Conservation (phyloP, 2,888 invertebrate species). For the Mongoloraphidia duomilia region DNA sequence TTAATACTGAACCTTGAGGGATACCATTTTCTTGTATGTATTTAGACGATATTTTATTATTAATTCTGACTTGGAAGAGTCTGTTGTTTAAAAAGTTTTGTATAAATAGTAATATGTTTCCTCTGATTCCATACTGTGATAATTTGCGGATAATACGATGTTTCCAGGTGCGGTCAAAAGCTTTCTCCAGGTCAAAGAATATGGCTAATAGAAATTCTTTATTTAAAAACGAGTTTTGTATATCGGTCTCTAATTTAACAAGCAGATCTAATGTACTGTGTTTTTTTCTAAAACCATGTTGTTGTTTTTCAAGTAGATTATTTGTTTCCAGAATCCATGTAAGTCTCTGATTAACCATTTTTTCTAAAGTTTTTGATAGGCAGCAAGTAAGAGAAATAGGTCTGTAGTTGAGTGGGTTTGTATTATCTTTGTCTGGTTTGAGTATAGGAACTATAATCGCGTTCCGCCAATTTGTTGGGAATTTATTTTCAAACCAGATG, state of each 20-base stretch:
- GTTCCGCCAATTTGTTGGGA: constrained; percentile 1
- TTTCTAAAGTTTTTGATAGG: constrained; percentile 4
- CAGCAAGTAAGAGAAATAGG: constrained; percentile 4
- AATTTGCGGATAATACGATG: constrained; percentile 9
- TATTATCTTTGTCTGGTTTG: neutral
- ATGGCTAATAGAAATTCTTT: constrained; percentile 9
- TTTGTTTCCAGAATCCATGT: constrained; percentile 10
- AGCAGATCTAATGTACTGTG: constrained; percentile 11
- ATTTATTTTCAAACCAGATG: constrained; percentile 3
- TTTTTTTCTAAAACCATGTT: constrained; percentile 10
- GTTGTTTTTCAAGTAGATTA: constrained; percentile 8
- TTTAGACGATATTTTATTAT: neutral
- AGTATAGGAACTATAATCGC: constrained; percentile 2
- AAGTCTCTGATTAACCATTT: constrained; percentile 3
- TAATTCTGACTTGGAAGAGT: neutral
- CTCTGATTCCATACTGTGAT: constrained; percentile 2
- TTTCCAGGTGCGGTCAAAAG: too few relatives aligned
- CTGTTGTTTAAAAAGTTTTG: neutral
- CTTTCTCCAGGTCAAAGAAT: constrained; percentile 10
- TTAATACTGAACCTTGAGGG: too few relatives aligned
- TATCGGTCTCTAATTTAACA: constrained; percentile 7
- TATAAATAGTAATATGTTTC: too few relatives aligned
- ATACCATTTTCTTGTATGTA: neutral
- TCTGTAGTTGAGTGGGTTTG: neutral
- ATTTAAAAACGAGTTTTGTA: constrained; percentile 12